Percentiles rank a stretch among this genome's conserved stretches.
Conservation (phyloP, 2,888 invertebrate species). For the Drosophila mimica region DNA sequence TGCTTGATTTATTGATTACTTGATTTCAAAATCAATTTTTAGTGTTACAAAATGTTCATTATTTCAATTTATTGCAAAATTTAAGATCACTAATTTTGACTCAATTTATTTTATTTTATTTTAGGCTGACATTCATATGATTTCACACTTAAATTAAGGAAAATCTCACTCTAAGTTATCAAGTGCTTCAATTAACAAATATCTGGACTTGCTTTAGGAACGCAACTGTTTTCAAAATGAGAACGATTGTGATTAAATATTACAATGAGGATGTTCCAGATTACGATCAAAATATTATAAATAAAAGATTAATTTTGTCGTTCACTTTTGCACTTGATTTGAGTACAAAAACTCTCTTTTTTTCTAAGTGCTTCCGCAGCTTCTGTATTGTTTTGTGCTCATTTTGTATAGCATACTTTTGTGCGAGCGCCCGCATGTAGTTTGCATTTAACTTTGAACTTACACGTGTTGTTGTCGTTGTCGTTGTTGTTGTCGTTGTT, state of each 20-base stretch:
- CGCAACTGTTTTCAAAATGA: neutral
- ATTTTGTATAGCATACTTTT: constrained; percentile 58
- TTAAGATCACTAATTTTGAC: neutral
- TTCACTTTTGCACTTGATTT: neutral
- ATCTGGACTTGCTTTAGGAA: neutral
- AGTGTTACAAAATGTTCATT: neutral
- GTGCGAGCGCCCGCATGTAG: constrained; percentile 63
- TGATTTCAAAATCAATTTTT: neutral
- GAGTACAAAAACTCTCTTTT: neutral
- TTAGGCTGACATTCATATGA: neutral
- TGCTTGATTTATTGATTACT: neutral
- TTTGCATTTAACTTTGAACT: constrained; percentile 76
- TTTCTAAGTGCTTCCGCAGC: constrained; percentile 20
- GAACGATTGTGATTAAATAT: neutral
- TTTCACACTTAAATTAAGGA: neutral
- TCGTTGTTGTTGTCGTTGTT: constrained; percentile 32
- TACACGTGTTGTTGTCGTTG: constrained; percentile 49
- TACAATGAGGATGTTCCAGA: neutral
- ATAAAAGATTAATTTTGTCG: neutral
- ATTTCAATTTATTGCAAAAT: neutral
- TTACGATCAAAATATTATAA: neutral
- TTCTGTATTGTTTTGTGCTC: constrained; percentile 9
- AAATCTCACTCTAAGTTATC: neutral
- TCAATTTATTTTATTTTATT: neutral
- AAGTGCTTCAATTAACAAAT: neutral